Evolutionary conservation across 2,888 invertebrate genomes (phyloP), one percentile per base, ranked within the genome.

Genomic region (Priocnemis perturbator): DNA sequence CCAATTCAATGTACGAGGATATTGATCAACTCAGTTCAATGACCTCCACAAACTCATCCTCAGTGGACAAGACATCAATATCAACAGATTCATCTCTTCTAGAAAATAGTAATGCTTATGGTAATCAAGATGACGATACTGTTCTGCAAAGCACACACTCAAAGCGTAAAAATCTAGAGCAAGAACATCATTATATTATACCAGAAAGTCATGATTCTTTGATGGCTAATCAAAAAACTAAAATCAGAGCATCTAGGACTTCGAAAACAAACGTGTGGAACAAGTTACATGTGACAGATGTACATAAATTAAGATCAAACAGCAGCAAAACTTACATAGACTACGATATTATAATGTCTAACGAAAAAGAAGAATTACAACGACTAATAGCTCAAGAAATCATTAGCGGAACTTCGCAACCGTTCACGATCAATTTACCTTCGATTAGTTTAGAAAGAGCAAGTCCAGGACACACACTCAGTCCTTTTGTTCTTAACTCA

Each of bases 1-100:
- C 84, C 1, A 89, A 89, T 76, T 83, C 86, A 26, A 82, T 89
- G 74, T 87, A 88, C 37, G 87, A 89, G 3, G 87, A 88, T 58
- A 86, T 88, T 3, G 86, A 87, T 69, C 81, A 85, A 53, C 67
- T 88, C n/a, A 85, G 86, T 48, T 86, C 86, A 3, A 56, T 85
- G n/a, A 82, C 84, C 52, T 87, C 87, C 0, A 85, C 85, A 17
- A 83, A 83, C 59, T 86, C 86, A 2, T 85, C 85, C 3, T 84
- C 84, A 0, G 76, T 83, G 9, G 84, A 85, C n/a, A 86, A 85
- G 65, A 86, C 88, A 4, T 86, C 86, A 3, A 79, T 82, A 80
- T 86, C 83, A 9, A 83, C 81, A 9, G 83, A 86, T 60, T 80
- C 79, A 17, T 82, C 76, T 14, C 79, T 81, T 20, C 60, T 81